Evolutionary conservation across 1,140 invertebrate genomes (phyloP), one percentile per base, ranked within the genome.

Genomic region (Meteorus sp.): DNA sequence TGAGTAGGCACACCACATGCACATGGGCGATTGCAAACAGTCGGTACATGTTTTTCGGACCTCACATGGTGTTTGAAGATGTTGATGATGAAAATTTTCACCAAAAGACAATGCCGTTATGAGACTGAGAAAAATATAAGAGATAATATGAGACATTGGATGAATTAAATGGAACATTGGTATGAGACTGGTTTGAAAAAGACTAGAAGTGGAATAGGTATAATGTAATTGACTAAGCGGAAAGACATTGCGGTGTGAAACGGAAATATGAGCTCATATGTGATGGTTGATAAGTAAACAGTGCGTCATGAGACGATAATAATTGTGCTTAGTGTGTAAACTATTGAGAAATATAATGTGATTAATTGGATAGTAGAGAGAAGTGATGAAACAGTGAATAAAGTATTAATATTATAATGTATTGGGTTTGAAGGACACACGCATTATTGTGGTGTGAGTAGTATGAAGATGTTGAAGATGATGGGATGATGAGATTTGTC

Each of bases 211-310:
- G 23, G 8, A 35, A 44, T 4, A 8, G 43, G 23, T 9, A 50
- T 8, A 15, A 20, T 47, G 31, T 47, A n/a, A 27, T 19, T 43
- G 35, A 29, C 15, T 29, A 35, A 27, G 47, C 20, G 35, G 51
- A 65, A 70, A 63, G 72, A 73, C 69, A 70, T 65, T 67, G 67
- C 55, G 66, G 63, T 48, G 66, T 71, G 60, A 63, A 61, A 56
- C 68, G 70, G 71, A 73, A 72, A 64, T 67, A 59, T n/a, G n/a
- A n/a, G 63, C 33, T 52, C 8, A n/a, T n/a, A n/a, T n/a, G n/a
- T n/a, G n/a, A n/a, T 37, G 45, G 44, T 13, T 47, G 70, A 73
- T 73, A 71, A 71, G 60, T 59, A 52, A 37, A 50, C 33, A 54
- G 29, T 69, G 58, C 54, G 66, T 62, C 65, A 39, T 39, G 8